A percentile compares a stretch with the other conserved stretches of the same genome.
These are phyloP conservation scores for Brachyhypopomus gauderio DNA, from an alignment of 2,113 vertebrate genomes.

Conservation along the genomic window DNA sequence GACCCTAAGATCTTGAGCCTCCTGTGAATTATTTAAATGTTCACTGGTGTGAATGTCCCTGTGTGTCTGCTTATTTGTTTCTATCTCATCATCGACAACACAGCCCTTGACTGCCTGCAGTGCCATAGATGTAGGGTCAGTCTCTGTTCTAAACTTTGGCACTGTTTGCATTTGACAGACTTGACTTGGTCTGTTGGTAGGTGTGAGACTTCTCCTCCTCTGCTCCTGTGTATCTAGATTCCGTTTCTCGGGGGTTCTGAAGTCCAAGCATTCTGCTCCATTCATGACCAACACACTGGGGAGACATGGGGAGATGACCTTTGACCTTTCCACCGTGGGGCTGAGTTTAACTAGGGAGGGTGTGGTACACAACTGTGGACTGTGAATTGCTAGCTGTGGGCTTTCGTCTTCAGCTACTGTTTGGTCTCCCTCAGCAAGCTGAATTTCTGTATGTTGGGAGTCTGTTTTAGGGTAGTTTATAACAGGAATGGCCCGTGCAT, in stretches of 20 bases:
- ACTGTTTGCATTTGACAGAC: constrained; percentile 61
- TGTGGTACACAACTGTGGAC: constrained; percentile 46
- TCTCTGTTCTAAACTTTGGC: constrained; percentile 68
- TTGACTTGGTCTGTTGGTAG: constrained; percentile 55
- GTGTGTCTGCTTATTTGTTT: constrained; percentile 54
- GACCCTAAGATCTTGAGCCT: constrained; percentile 69
- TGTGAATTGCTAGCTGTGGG: constrained; percentile 49
- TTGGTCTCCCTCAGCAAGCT: constrained; percentile 52
- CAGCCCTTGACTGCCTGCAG: constrained; percentile 64
- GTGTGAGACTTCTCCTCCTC: constrained; percentile 66
- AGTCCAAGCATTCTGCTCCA: constrained; percentile 73
- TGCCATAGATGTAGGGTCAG: constrained; percentile 70
- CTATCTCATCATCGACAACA: constrained; percentile 43
- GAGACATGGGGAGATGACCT: constrained; percentile 56
- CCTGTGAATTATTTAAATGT: constrained; percentile 59
- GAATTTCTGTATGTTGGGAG: constrained; percentile 45
- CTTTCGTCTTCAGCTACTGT: constrained; percentile 50
- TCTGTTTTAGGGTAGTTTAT: constrained; percentile 73
- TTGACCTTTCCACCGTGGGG: constrained; percentile 61
- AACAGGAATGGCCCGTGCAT: constrained; percentile 73
- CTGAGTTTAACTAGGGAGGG: constrained; percentile 56
- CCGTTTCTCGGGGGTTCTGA: constrained; percentile 71
- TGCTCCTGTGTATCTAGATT: constrained; percentile 64
- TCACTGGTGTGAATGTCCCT: constrained; percentile 54
- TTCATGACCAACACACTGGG: constrained; percentile 78